Evolutionary conservation across 2,888 invertebrate species (phyloP).

Genomic region (Tetragonula carbonaria): DNA sequence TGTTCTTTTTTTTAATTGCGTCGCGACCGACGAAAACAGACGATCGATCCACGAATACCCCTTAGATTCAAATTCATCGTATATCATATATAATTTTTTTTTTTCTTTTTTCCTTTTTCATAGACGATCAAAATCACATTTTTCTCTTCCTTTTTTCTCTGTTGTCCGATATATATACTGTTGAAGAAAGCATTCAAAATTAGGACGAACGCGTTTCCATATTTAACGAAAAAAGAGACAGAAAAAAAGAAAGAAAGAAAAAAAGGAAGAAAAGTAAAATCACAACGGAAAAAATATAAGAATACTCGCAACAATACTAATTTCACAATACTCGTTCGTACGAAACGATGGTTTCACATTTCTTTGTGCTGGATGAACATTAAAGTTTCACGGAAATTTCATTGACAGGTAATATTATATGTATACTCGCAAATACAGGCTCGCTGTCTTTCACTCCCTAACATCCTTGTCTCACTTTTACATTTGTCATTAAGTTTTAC

Average conservation of each 20-base stretch:
- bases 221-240: not conserved
- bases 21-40: slow-evolving; percentile 24
- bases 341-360: slow-evolving; percentile 59
- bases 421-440: slow-evolving; percentile 43
- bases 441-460: slow-evolving; percentile 27
- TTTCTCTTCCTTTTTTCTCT: not conserved
- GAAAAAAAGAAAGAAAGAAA: slow-evolving; percentile 1
- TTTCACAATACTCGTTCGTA: slow-evolving; percentile 46
- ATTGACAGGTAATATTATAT: slow-evolving; percentile 48
- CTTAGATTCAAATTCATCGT: not conserved
- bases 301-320: slow-evolving; percentile 58
- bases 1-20: slow-evolving; percentile 27
- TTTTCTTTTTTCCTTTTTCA: not conserved
- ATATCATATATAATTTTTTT: not conserved
- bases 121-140: not conserved
- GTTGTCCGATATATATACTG: slow-evolving; percentile 38
- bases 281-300: slow-evolving; percentile 35
- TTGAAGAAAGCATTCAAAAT: slow-evolving; percentile 54
- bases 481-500: slow-evolving; percentile 51
- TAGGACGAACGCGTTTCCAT: slow-evolving; percentile 3
- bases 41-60: slow-evolving; percentile 30
- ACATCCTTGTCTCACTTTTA: slow-evolving; percentile 42
- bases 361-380: slow-evolving; percentile 78
- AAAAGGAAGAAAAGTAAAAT: slow-evolving; percentile 4
- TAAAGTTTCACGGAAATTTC: slow-evolving; percentile 74